Evolutionary conservation across 2,113 vertebrate species (phyloP).

Genomic region (Strix uralensis): DNA sequence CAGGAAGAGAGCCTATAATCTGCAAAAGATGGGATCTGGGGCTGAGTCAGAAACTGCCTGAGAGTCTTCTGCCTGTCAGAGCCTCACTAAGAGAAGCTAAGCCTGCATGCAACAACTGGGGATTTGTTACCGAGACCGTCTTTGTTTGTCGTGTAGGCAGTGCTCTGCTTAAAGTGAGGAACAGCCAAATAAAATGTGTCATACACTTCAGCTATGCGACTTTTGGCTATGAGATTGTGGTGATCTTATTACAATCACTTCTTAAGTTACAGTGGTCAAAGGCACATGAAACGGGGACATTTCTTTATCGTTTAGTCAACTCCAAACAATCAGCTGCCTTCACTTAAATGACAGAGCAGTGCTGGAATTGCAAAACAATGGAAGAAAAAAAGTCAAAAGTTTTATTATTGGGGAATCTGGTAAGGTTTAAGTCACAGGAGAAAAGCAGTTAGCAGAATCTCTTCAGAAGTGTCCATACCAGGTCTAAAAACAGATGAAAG

Average conservation of each 20-base stretch:
- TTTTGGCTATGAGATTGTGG: background rate
- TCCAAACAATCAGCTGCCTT: background rate
- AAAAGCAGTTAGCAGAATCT: background rate
- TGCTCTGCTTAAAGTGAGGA: background rate
- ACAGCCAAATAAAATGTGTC: background rate
- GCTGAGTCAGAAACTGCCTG: conserved; percentile 35
- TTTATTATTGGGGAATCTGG: background rate
- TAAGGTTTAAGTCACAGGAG: background rate
- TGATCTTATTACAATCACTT: background rate
- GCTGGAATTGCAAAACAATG: background rate
- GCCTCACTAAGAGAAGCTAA: background rate
- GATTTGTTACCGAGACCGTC: background rate
- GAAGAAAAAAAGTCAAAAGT: background rate
- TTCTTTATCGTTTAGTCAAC: background rate
- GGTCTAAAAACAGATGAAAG: background rate
- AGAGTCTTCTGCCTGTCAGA: conserved; percentile 38
- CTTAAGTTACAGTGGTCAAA: background rate
- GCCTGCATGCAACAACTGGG: background rate
- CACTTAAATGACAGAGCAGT: background rate
- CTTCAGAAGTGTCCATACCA: background rate
- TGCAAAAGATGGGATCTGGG: conserved; percentile 52
- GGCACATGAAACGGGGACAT: background rate
- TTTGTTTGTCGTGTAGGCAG: background rate
- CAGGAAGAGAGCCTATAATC: conserved; percentile 57
- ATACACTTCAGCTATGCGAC: rapidly evolving